These are phyloP conservation scores for Silurus lanzhouensis DNA, from an alignment of 2,797 vertebrate species.

Conservation along the genomic window DNA sequence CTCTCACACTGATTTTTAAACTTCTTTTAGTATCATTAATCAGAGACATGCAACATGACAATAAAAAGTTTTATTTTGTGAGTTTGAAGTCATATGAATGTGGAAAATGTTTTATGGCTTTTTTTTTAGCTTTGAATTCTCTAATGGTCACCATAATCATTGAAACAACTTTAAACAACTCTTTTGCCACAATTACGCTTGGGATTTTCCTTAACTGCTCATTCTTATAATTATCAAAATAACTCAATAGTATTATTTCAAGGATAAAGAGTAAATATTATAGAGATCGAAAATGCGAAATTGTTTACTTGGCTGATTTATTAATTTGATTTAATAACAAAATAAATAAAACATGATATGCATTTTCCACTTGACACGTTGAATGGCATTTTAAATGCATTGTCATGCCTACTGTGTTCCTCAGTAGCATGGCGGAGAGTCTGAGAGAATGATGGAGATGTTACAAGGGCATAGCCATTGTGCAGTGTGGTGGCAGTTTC, in stretches of 20 bases:
- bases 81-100: conserved; percentile 54
- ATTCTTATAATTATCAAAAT: conserved; percentile 1
- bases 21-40: conserved; percentile 9
- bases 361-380: conserved; percentile 38
- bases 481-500: conserved; percentile 76
- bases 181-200: conserved; percentile 7
- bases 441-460: conserved; percentile 79
- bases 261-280: neutral
- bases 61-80: conserved; percentile 38
- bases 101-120: conserved; percentile 59
- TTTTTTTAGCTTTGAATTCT: conserved; percentile 1
- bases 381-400: conserved; percentile 39
- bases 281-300: neutral
- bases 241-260: neutral
- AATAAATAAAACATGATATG: neutral
- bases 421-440: conserved; percentile 63
- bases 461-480: conserved; percentile 75
- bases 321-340: conserved; percentile 13
- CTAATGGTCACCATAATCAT: neutral
- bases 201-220: conserved; percentile 11
- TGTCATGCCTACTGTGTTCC: conserved; percentile 45
- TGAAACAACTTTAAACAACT: neutral
- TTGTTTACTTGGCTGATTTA: conserved; percentile 18
- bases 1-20: neutral
- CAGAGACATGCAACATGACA: neutral